A percentile compares a stretch with the other conserved stretches of the same genome.
Evolutionary conservation across 2,113 vertebrate species (phyloP).

Genomic region (Chaenogobius annularis): DNA sequence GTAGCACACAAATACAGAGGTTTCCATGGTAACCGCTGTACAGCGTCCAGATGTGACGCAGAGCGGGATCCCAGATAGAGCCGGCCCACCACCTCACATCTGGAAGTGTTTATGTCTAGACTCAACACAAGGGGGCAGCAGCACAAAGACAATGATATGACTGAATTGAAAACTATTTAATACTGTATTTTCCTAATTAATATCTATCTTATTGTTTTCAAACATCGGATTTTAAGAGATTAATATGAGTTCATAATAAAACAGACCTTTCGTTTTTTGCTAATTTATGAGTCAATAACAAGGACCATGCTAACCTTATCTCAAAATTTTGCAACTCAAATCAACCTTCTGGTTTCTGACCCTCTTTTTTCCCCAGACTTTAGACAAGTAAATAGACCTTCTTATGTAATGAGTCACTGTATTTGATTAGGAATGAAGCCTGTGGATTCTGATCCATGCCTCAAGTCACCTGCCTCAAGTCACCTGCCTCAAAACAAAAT

Average conservation of each 20-base stretch:
- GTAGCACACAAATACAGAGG: constrained; percentile 39
- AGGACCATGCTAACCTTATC: no score
- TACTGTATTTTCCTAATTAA: neutral
- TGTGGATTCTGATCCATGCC: neutral
- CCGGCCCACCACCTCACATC: constrained; percentile 20
- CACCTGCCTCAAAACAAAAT: neutral
- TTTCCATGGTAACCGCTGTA: constrained; percentile 45
- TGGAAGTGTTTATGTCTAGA: constrained; percentile 30
- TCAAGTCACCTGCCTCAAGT: no score
- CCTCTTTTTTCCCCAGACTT: neutral
- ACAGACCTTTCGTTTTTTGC: no score
- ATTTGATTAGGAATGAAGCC: neutral
- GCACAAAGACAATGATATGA: neutral
- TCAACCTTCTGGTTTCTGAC: neutral
- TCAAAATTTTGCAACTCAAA: neutral
- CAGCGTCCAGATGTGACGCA: constrained; percentile 34
- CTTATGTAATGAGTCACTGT: neutral
- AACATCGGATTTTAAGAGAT: neutral
- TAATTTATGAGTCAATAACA: no score
- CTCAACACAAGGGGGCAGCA: constrained; percentile 36
- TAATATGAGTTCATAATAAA: no score
- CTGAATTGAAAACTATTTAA: neutral
- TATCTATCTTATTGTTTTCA: neutral
- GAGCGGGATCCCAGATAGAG: neutral
- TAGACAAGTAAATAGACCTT: neutral